Evolutionary conservation across 1,140 invertebrate species (phyloP).

Genomic region (Latrodectus geometricus): DNA sequence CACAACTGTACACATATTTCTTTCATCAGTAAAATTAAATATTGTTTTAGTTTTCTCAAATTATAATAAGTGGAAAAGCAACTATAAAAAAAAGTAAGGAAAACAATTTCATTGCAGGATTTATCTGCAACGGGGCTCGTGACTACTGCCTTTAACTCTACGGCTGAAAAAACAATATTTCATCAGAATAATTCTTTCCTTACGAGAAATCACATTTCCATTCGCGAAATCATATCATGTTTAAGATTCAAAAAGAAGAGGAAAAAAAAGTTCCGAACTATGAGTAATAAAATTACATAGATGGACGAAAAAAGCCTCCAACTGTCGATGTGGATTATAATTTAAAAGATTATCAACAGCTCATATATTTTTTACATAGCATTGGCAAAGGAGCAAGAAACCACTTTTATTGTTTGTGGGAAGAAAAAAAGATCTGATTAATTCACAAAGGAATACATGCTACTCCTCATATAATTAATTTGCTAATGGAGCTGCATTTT

Average conservation of each 20-base stretch:
- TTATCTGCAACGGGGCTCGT: too few species aligned
- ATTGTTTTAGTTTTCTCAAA: background rate
- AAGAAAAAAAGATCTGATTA: conserved; percentile 37
- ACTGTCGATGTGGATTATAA: background rate
- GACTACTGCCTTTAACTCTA: too few species aligned
- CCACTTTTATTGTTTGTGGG: conserved; percentile 15
- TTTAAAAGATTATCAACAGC: conserved; percentile 2
- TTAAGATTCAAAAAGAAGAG: background rate
- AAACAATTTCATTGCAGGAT: too few species aligned
- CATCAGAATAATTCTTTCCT: too few species aligned
- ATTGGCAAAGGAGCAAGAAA: background rate
- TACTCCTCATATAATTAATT: conserved; percentile 52
- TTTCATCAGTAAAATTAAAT: too few species aligned
- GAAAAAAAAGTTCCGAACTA: too few species aligned
- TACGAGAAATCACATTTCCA: too few species aligned
- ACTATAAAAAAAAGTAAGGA: too few species aligned
- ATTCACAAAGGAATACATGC: conserved; percentile 44
- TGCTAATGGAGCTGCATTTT: conserved; percentile 56
- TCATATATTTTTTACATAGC: background rate
- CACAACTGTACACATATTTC: background rate
- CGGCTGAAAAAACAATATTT: too few species aligned
- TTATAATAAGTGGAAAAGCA: background rate
- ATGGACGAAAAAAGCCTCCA: too few species aligned
- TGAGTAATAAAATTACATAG: too few species aligned
- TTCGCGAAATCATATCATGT: too few species aligned